Conservation (phyloP, 2,113 vertebrate species). For the Cyprinus carpio region DNA sequence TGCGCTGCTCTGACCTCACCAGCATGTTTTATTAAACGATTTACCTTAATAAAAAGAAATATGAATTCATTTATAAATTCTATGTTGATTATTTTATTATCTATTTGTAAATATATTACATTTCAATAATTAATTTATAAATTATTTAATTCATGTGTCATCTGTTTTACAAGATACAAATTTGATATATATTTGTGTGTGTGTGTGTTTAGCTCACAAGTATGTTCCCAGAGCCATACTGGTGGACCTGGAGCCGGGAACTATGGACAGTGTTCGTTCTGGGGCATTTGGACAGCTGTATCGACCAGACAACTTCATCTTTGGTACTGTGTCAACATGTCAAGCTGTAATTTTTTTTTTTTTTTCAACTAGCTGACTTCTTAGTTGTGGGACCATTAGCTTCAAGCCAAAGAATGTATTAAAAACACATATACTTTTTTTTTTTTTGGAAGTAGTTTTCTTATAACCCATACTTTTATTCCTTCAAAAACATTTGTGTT, state of each 20-base stretch:
- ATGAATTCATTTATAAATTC: too few species aligned
- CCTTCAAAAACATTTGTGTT: too few species aligned
- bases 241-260: constrained; percentile 94
- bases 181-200: too few species aligned
- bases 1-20: too few species aligned
- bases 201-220: constrained; percentile 81
- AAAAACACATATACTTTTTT: not conserved
- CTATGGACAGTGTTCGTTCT: constrained; percentile 93
- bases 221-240: constrained; percentile 88
- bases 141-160: too few species aligned
- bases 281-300: constrained; percentile 92
- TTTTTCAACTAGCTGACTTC: not conserved
- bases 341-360: not conserved
- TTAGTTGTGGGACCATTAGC: not conserved
- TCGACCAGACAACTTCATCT: constrained; percentile 93
- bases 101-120: too few species aligned
- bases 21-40: not conserved
- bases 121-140: too few species aligned
- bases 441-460: not conserved
- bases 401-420: not conserved
- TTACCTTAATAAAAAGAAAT: too few species aligned
- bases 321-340: constrained; percentile 74
- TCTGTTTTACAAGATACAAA: not conserved
- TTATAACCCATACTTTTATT: not conserved
- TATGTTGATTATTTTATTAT: too few species aligned